Evolutionary conservation across 1,140 invertebrate species (phyloP).

Genomic region (Zaprionus taronus): DNA sequence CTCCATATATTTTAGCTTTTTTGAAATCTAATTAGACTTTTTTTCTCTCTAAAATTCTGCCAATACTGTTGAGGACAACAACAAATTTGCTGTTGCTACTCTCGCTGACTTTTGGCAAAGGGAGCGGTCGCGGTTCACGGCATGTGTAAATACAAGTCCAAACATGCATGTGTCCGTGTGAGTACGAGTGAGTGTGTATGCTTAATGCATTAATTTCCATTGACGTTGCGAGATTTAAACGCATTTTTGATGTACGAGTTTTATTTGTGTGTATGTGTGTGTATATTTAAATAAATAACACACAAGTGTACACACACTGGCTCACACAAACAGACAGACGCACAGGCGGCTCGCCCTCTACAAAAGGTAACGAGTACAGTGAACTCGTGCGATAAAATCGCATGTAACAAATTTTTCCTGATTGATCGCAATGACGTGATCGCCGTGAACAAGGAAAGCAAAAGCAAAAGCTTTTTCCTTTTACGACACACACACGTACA

Average conservation of each 20-base stretch:
- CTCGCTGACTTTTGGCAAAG: conserved; percentile 58
- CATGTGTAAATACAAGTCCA: background rate
- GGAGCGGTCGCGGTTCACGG: conserved; percentile 62
- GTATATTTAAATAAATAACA: conserved; percentile 41
- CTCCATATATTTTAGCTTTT: no score
- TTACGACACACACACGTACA: conserved; percentile 1
- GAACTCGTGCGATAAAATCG: conserved; percentile 64
- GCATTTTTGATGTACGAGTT: conserved; percentile 78
- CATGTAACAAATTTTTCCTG: conserved; percentile 35
- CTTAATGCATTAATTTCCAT: conserved; percentile 74
- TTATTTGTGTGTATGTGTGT: conserved; percentile 50
- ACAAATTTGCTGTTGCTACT: conserved; percentile 68
- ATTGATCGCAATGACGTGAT: conserved; percentile 40
- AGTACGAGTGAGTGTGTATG: conserved; percentile 8
- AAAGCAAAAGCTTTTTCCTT: conserved; percentile 50
- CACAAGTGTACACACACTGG: conserved; percentile 7
- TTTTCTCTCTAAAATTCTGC: no score
- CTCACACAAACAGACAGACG: background rate
- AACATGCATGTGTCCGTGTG: background rate
- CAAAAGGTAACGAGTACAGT: conserved; percentile 78
- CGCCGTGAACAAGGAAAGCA: conserved; percentile 39
- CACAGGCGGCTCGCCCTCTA: conserved; percentile 7
- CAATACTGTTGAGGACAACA: conserved; percentile 41
- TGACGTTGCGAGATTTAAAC: conserved; percentile 76
- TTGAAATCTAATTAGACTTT: no score